These are phyloP conservation scores for Mamestra brassicae DNA, from an alignment of 2,888 invertebrate genomes.

Conservation along the genomic window DNA sequence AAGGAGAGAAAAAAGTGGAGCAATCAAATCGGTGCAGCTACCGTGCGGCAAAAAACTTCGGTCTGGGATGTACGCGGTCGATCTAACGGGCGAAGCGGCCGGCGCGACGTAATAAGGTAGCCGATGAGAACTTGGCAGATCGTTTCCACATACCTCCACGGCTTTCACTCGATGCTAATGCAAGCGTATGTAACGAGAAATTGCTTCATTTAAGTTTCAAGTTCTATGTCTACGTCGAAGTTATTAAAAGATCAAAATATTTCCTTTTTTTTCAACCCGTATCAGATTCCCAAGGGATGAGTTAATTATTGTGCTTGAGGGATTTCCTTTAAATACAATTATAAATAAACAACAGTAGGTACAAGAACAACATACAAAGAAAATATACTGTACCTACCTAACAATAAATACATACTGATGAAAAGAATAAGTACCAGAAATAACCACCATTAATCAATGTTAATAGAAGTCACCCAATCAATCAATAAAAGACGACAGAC, in stretches of 20 bases:
- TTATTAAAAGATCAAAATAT: constrained; percentile 11
- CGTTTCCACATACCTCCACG: constrained; percentile 66
- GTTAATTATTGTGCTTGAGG: background rate
- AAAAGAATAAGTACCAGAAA: no score
- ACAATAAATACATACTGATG: constrained; percentile 7
- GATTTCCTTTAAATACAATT: background rate
- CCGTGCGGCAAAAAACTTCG: constrained; percentile 86
- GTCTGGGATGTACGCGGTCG: constrained; percentile 78
- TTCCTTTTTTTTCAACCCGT: constrained; percentile 15
- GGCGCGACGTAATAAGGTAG: constrained; percentile 82
- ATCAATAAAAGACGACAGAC: constrained; percentile 71
- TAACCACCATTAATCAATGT: constrained; percentile 10
- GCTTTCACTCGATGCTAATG: constrained; percentile 67
- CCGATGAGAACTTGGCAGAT: constrained; percentile 74
- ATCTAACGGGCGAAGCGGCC: constrained; percentile 76
- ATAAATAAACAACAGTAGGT: background rate
- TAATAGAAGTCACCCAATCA: constrained; percentile 62
- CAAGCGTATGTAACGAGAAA: constrained; percentile 64
- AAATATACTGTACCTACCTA: no score
- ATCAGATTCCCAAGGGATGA: background rate
- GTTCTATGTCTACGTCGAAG: constrained; percentile 2
- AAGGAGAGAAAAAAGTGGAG: constrained; percentile 87
- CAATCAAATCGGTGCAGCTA: constrained; percentile 89
- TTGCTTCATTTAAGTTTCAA: constrained; percentile 61
- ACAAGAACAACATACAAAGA: background rate